Base-by-base conservation (phyloP, 1,140 invertebrate species). In the Paramacrobiotus metropolitanus region DNA sequence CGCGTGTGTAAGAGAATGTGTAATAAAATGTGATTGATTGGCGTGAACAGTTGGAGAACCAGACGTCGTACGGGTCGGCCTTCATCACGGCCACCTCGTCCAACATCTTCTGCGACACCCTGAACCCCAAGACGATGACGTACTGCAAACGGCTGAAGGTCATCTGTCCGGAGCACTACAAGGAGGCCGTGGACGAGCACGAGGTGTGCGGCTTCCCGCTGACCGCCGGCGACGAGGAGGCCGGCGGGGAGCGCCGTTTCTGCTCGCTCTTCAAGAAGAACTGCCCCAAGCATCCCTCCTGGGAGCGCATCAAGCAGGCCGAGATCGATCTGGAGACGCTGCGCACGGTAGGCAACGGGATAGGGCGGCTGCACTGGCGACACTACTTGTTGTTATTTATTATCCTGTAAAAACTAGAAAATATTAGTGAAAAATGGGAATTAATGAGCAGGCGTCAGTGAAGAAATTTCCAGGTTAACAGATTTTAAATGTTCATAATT, bases 41-140 rank as follows among this genome's bases (percentile, higher is more conserved):
- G n/a, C n/a, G 61, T 65, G 76, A 77, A 34, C 71, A 83, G 80
- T 90, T 92, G 72, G 94, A 99, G 71, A 90, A 87, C 59, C 89
- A 95, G 74, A 87, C 90, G 1, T 93, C 91, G 0, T 97, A 94
- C 73, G 91, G 89, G 20, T 93, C 87, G 20, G 82, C 87, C 55
- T 93, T 87, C 67, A 87, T 92, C 70, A 94, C 91, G 0, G 78
- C 85, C 55, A 82, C 86, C 73, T 85, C 87, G 68, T n/a, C n/a
- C n/a, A n/a, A n/a, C n/a, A 93, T 98, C 83, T 97, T 98, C 71
- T 99, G 94, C 72, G 93, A 98, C 69, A 90, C 85, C 71, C 97
- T 85, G 71, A 96, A 95, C 75, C 79, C 85, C 2, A 75, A 79
- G 1, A 89, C 85, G 68, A 79, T 82, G 61, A 95, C 91, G 0